Conservation (phyloP, 2,888 invertebrate species). For the Coelopa pilipes region DNA sequence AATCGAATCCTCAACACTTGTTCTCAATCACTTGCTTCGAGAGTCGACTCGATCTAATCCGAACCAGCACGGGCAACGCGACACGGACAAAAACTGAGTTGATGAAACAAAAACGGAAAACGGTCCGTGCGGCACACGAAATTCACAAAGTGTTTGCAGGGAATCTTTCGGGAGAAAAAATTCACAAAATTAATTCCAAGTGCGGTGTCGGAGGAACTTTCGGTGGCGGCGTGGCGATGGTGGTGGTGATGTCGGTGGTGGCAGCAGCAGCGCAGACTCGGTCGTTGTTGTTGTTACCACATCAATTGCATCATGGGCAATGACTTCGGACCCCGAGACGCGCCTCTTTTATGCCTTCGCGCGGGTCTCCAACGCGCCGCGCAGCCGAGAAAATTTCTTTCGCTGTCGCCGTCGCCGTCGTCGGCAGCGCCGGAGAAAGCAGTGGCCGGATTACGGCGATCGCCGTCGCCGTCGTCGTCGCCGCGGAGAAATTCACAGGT, state of each 20-base stretch:
- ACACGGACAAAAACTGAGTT: too few species aligned
- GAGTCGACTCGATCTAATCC: too few species aligned
- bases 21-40: too few species aligned
- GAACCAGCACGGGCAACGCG: too few species aligned
- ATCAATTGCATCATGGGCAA: slow-evolving; percentile 69
- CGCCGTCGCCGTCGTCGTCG: not conserved
- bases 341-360: slow-evolving; percentile 68
- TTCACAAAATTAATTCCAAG: not conserved
- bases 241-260: too few species aligned
- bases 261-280: slow-evolving; percentile 8
- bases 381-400: slow-evolving; percentile 24
- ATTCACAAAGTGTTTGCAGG: slow-evolving; percentile 34
- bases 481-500: too few species aligned
- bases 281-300: slow-evolving; percentile 62
- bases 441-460: not conserved
- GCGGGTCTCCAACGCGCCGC: slow-evolving; percentile 56
- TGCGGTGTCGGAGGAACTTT: not conserved
- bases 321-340: slow-evolving; percentile 67
- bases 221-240: too few species aligned
- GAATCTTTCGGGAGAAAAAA: slow-evolving; percentile 1
- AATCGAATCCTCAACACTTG: too few species aligned
- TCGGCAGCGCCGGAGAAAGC: slow-evolving; percentile 28
- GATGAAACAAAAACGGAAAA: too few species aligned
- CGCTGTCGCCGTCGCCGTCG: not conserved
- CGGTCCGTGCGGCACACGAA: not conserved